Evolutionary conservation across 2,797 vertebrate genomes (phyloP).

Genomic region (Zenarchopterus dispar): DNA sequence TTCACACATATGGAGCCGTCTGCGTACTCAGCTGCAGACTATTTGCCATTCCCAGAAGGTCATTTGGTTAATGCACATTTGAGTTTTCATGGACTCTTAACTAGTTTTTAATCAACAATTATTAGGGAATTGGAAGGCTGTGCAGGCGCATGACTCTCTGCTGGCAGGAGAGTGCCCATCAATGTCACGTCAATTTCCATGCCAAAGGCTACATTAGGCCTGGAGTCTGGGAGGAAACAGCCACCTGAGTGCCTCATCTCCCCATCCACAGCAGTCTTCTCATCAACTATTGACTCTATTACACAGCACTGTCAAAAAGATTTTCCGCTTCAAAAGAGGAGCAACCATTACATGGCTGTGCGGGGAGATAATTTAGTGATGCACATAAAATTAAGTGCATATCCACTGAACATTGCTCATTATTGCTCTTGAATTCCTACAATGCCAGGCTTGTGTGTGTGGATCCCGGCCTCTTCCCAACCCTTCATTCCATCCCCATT

Average conservation of each 20-base stretch:
- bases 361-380: slow-evolving; percentile 78
- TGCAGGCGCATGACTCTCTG: slow-evolving; percentile 71
- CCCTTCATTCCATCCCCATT: slow-evolving; percentile 55
- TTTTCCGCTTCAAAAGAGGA: slow-evolving; percentile 78
- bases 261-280: slow-evolving; percentile 70
- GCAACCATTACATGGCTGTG: slow-evolving; percentile 78
- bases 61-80: slow-evolving; percentile 90
- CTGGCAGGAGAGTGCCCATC: slow-evolving; percentile 83
- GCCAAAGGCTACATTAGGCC: slow-evolving; percentile 71
- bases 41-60: slow-evolving; percentile 82
- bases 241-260: slow-evolving; percentile 80
- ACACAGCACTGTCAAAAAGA: slow-evolving; percentile 80
- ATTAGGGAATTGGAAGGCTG: slow-evolving; percentile 86
- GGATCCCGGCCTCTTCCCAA: slow-evolving; percentile 52
- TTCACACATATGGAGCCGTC: slow-evolving; percentile 44
- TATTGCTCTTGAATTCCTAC: slow-evolving; percentile 73
- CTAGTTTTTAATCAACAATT: slow-evolving; percentile 95
- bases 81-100: slow-evolving; percentile 92
- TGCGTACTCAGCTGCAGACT: slow-evolving; percentile 60
- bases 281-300: slow-evolving; percentile 81
- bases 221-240: slow-evolving; percentile 71
- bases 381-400: slow-evolving; percentile 77
- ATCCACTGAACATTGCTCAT: slow-evolving; percentile 76
- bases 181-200: slow-evolving; percentile 89
- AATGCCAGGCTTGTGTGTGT: slow-evolving; percentile 49